Evolutionary conservation across 2,888 invertebrate species (phyloP).

Genomic region (Mimachlamys varia): DNA sequence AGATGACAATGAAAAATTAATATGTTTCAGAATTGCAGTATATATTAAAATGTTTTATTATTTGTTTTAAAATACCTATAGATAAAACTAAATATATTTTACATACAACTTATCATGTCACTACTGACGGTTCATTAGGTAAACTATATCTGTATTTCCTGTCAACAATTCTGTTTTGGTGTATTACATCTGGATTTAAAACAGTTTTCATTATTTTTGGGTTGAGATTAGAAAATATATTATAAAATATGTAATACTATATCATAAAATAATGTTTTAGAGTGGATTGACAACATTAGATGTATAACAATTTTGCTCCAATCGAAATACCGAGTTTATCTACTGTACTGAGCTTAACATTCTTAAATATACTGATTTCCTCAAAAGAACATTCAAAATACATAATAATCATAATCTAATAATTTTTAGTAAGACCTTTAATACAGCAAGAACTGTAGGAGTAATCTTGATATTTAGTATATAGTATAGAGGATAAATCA

Average conservation of each 20-base stretch:
- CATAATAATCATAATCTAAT: neutral
- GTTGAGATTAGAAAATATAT: neutral
- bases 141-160: no score
- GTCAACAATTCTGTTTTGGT: no score
- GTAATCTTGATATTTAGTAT: neutral
- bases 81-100: no score
- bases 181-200: no score
- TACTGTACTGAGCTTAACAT: neutral
- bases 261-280: neutral
- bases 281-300: neutral
- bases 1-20: no score
- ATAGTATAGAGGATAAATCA: neutral
- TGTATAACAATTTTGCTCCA: neutral
- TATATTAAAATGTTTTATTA: no score
- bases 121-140: no score
- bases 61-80: no score
- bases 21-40: no score
- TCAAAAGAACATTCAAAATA: neutral
- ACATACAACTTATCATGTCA: no score
- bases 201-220: neutral
- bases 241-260: neutral
- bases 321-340: neutral
- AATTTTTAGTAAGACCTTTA: neutral
- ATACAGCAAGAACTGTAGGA: neutral
- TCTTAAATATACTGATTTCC: neutral